Conservation (phyloP, 2,888 invertebrate genomes). For the Globia sparganii region DNA sequence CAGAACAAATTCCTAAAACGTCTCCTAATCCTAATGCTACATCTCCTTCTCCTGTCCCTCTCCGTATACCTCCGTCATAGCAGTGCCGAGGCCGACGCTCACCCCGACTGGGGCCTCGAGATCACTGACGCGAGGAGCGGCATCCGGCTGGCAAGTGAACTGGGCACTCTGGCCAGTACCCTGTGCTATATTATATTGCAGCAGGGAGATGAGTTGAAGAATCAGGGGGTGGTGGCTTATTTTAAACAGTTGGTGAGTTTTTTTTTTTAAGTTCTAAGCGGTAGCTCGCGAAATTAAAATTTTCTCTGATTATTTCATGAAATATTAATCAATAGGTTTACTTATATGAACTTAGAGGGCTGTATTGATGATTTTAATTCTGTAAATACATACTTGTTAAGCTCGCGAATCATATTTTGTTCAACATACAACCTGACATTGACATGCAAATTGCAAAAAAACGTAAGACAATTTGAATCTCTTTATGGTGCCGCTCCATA, state of each 20-base stretch:
- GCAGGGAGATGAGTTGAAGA: conserved; percentile 98
- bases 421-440: too few species aligned
- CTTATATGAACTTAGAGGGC: too few species aligned
- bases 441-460: too few species aligned
- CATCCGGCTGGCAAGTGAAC: conserved; percentile 94
- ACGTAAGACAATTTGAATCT: too few species aligned
- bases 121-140: conserved; percentile 83
- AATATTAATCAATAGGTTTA: too few species aligned
- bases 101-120: conserved; percentile 84
- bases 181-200: conserved; percentile 97
- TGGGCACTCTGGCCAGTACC: conserved; percentile 96
- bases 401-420: too few species aligned
- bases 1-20: conserved; percentile 98
- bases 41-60: conserved; percentile 96
- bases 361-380: too few species aligned
- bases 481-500: neutral
- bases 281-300: too few species aligned
- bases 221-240: conserved; percentile 97
- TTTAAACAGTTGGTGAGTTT: conserved; percentile 95
- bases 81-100: conserved; percentile 80
- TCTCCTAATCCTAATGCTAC: conserved; percentile 95
- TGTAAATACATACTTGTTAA: too few species aligned
- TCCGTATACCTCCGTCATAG: conserved; percentile 97
- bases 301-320: too few species aligned
- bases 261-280: neutral